These are phyloP conservation scores for Chrysomela aeneicollis DNA, from an alignment of 2,888 invertebrate genomes.

Conservation along the genomic window DNA sequence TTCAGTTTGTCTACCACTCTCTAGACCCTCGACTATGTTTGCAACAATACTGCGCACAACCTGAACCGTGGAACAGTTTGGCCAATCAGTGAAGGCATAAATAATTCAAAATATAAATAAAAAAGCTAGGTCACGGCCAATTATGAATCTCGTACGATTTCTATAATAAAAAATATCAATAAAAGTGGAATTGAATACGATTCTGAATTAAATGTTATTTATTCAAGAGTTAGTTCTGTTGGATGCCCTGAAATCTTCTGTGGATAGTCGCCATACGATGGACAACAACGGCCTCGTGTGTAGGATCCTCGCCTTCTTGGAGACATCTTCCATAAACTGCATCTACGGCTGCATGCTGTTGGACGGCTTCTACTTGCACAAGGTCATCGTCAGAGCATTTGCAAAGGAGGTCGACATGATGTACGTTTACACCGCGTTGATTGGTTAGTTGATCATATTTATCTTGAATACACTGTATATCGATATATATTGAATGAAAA, in stretches of 20 bases:
- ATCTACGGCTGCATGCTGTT: conserved; percentile 76
- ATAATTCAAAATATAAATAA: no score
- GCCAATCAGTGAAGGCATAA: no score
- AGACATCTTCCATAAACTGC: conserved; percentile 65
- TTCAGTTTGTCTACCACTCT: no score
- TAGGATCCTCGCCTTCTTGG: conserved; percentile 65
- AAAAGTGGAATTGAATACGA: no score
- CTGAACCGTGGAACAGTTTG: no score
- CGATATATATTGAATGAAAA: no score
- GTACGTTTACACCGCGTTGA: conserved; percentile 23
- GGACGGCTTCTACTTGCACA: conserved; percentile 72
- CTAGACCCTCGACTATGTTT: no score
- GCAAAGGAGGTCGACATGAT: conserved; percentile 56
- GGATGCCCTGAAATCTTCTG: conserved; percentile 63
- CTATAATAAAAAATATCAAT: no score
- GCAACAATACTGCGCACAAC: no score
- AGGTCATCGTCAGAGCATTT: conserved; percentile 72
- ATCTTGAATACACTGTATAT: no score
- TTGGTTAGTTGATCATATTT: conserved; percentile 29
- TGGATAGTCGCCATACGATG: conserved; percentile 62
- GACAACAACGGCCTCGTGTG: conserved; percentile 64
- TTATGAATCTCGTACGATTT: no score
- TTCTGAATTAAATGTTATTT: not conserved
- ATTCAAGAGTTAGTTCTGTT: conserved; percentile 63
- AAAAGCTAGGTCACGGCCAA: no score